phyloP scores from a whole-genome alignment of 2,113 vertebrate species.

The Paradisaea rubra region DNA sequence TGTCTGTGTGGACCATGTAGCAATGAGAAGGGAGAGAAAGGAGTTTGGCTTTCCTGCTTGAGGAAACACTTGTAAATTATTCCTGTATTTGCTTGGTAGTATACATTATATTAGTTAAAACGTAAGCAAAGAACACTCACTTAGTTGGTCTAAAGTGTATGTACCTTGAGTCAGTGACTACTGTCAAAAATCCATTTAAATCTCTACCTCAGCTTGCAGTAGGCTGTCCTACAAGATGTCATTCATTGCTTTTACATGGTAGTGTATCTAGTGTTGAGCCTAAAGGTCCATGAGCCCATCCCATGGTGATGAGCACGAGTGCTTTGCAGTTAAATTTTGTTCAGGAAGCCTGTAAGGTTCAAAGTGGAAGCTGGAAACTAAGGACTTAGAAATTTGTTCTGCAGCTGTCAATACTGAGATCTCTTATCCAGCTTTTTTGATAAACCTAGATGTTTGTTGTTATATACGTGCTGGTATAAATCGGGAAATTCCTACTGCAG shows the following conservation, averaged over 20 bases:
- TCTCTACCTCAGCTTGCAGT: background rate
- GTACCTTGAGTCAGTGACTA: background rate
- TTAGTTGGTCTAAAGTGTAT: background rate
- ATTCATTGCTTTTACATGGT: background rate
- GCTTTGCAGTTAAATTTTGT: background rate
- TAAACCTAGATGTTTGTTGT: background rate
- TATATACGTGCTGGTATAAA: background rate
- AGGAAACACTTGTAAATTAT: background rate
- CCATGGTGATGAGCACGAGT: background rate
- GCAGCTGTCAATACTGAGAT: background rate
- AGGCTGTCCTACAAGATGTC: background rate
- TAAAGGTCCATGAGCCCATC: background rate
- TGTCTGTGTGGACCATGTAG: background rate
- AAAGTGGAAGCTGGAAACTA: background rate
- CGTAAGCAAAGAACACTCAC: background rate
- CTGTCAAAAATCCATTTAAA: background rate
- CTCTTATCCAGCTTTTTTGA: background rate
- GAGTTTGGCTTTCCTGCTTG: background rate
- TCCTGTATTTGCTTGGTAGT: background rate
- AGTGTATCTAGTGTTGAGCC: fast-evolving
- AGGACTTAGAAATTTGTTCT: background rate
- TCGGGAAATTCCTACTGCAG: background rate
- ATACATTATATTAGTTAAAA: background rate
- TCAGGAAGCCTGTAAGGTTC: background rate
- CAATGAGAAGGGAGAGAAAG: background rate